A percentile compares a stretch with the other conserved stretches of the same genome.
Evolutionary conservation across 2,888 invertebrate species (phyloP).

Genomic region (Dolichopus griseipennis): DNA sequence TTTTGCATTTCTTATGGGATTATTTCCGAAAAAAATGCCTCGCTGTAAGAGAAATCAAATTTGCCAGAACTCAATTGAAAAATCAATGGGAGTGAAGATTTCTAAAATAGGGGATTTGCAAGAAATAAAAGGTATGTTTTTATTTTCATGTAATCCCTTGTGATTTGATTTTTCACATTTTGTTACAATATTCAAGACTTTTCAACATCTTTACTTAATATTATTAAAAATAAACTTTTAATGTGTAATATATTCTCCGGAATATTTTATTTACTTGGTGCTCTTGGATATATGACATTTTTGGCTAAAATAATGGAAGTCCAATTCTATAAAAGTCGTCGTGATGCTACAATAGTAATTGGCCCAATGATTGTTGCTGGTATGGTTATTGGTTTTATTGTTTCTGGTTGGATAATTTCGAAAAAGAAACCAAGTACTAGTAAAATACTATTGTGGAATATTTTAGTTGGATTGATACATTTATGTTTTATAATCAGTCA

Average conservation of each 20-base stretch:
- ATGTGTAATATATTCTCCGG: conserved; percentile 57
- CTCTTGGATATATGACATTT: conserved; percentile 59
- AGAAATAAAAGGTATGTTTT: background rate
- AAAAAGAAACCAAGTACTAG: conserved; percentile 51
- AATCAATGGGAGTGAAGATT: background rate
- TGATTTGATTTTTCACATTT: conserved; percentile 2
- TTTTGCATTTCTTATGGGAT: conserved; percentile 53
- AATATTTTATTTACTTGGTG: conserved; percentile 56
- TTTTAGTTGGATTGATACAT: conserved; percentile 49
- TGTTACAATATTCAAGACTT: conserved; percentile 43
- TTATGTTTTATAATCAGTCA: conserved; percentile 48
- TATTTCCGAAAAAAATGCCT: conserved; percentile 50
- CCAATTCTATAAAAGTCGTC: conserved; percentile 57
- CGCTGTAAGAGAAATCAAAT: conserved; percentile 23
- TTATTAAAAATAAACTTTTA: conserved; percentile 56
- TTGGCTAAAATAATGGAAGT: conserved; percentile 67
- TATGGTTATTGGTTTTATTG: conserved; percentile 52
- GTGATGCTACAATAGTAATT: conserved; percentile 56
- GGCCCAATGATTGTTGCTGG: conserved; percentile 53
- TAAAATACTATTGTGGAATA: conserved; percentile 54
- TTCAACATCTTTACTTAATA: conserved; percentile 48
- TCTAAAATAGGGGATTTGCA: background rate
- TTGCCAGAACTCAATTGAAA: background rate
- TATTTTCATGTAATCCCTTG: background rate
- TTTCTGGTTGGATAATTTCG: conserved; percentile 53